A percentile compares a stretch with the other conserved stretches of the same genome.
Evolutionary conservation across 2,797 vertebrate species (phyloP).

Genomic region (Phoeniculus purpureus): DNA sequence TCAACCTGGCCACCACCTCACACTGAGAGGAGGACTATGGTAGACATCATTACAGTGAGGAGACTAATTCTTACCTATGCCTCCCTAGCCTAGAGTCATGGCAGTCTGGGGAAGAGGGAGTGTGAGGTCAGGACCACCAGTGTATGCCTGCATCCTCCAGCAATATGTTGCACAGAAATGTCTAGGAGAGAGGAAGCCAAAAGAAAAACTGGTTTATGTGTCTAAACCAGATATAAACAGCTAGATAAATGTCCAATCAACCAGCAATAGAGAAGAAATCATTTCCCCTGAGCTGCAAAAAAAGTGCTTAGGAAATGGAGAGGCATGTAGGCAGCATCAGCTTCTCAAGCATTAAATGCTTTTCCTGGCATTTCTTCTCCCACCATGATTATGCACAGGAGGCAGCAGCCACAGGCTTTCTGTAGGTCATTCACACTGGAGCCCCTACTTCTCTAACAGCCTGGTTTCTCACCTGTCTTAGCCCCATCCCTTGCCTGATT

Average conservation of each 20-base stretch:
- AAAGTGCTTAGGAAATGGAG: background rate
- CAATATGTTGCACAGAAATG: background rate
- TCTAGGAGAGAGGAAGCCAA: background rate
- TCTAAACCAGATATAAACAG: background rate
- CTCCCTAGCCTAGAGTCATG: background rate
- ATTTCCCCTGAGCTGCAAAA: background rate
- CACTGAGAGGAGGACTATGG: background rate
- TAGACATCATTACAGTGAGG: background rate
- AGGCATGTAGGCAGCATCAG: background rate
- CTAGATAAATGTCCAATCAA: conserved; percentile 14
- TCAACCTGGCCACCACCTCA: background rate
- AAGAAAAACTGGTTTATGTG: background rate
- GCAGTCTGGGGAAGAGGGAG: background rate
- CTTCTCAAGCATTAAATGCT: background rate
- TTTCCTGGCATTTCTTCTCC: background rate
- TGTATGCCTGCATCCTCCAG: background rate
- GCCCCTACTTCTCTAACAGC: background rate
- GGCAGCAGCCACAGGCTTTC: background rate
- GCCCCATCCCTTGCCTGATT: background rate
- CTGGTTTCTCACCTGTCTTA: background rate
- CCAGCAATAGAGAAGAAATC: background rate
- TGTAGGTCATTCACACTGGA: background rate
- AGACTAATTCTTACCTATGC: background rate
- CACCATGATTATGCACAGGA: background rate
- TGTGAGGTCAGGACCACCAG: background rate